Evolutionary conservation across 2,888 invertebrate genomes (phyloP), one percentile per base, ranked within the genome.

Genomic region (Oscheius sp.): DNA sequence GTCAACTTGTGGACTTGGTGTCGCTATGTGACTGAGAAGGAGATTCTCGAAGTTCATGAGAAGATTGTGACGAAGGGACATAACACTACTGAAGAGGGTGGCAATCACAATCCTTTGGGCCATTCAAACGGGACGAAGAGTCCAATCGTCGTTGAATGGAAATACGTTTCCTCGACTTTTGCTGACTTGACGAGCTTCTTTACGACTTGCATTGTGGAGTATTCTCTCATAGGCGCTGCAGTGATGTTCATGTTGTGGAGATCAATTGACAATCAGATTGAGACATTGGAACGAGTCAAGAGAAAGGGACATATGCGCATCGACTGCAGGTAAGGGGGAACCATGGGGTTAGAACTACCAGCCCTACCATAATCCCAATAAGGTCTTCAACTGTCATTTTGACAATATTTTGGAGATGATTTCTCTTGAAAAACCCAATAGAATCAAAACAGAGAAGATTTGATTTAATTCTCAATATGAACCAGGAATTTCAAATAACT

Each of bases 1-100:
- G 82, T 83, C 20, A 85, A 85, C 61, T 55, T 85, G 1, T 85
- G 85, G 84, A 85, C 85, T 1, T 85, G 85, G 85, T 76, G 86
- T 55, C 70, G 84, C 58, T 85, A 85, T 66, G 84, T 85, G 3
- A 64, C 84, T 2, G 85, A 81, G 6, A 85, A 85, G 67, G 81
- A 83, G 61, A 77, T 72, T 64, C 70, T 72, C 2, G 73, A 78
- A 57, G 71, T 69, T 1, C 34, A 70, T 31, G 58, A 73, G 17
- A 77, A 77, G 31, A 71, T 75, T n/a, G 71, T 64, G 4, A 15
- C 12, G 20, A 52, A 52, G 29, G 52, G 25, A 71, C 68, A 39
- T 63, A 70, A 55, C 73, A 15, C n/a, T 10, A 29, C 34, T 2
- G 39, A 57, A 15, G 42, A 34, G 4, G 15, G 15, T 6, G 20